phyloP scores from a whole-genome alignment of 2,113 vertebrate species.

The Lethenteron camtschaticum region DNA sequence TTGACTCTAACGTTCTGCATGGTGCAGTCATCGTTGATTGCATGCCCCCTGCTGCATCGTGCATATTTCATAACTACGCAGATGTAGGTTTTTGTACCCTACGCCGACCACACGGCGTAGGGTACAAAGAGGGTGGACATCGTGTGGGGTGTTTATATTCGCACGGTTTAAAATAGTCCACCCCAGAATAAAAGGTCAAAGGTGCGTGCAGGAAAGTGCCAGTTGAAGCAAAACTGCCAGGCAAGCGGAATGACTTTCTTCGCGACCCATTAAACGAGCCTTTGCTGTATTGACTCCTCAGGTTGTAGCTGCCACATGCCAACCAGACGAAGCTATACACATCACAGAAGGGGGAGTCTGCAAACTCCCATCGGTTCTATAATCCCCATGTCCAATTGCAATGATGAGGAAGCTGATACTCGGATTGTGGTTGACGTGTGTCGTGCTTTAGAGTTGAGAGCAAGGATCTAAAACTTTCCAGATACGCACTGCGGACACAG shows the following conservation, averaged over 20 bases:
- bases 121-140: background rate
- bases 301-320: background rate
- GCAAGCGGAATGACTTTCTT: background rate
- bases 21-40: conserved; percentile 3
- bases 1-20: conserved; percentile 5
- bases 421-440: background rate
- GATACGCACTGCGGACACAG: background rate
- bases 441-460: background rate
- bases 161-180: background rate
- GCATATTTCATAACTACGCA: background rate
- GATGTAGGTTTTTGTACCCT: background rate
- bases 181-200: background rate
- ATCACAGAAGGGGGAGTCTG: background rate
- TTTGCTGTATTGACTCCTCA: background rate
- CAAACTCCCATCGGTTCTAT: background rate
- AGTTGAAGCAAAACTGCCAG: background rate
- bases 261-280: background rate
- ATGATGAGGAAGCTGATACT: conserved; percentile 5
- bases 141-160: background rate
- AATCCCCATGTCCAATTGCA: conserved; percentile 4
- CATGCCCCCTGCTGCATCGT: background rate
- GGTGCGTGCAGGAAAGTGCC: background rate
- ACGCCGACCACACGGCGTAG: background rate
- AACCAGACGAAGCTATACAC: background rate
- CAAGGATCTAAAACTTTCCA: background rate